A percentile compares a stretch with the other conserved stretches of the same genome.
Conservation (phyloP, 2,888 invertebrate species). For the Ophioninae sp. region DNA sequence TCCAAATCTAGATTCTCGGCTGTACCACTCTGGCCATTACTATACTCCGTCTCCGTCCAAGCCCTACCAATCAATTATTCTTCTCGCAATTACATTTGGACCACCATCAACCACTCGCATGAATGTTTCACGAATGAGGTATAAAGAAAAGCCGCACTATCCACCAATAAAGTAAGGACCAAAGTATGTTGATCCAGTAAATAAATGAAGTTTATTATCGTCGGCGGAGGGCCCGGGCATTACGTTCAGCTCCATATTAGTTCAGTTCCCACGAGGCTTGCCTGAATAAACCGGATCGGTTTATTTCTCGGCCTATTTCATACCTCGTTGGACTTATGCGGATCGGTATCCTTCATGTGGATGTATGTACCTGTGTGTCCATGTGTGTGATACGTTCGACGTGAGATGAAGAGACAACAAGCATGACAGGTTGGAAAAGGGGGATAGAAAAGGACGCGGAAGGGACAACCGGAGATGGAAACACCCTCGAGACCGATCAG, state of each 20-base stretch:
- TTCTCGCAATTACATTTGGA: no score
- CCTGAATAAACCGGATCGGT: neutral
- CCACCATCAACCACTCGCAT: neutral
- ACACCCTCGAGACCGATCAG: conserved; percentile 17
- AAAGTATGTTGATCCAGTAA: neutral
- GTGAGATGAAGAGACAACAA: conserved; percentile 16
- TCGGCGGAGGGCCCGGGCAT: neutral
- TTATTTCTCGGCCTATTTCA: conserved; percentile 6
- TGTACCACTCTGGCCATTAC: neutral
- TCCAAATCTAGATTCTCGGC: neutral
- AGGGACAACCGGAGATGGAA: neutral
- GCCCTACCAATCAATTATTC: no score
- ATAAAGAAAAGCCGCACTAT: neutral
- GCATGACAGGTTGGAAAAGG: neutral
- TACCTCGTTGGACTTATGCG: conserved; percentile 4
- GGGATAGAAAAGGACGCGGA: neutral
- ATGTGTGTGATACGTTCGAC: neutral
- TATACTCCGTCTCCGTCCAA: no score
- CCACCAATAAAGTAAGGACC: neutral
- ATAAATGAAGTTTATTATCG: conserved; percentile 15
- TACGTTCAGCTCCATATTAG: conserved; percentile 10
- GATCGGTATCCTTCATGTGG: conserved; percentile 12
- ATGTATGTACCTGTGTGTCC: neutral
- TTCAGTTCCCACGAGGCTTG: conserved; percentile 20
- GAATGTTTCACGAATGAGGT: neutral